Evolutionary conservation across 2,888 invertebrate species (phyloP).

Genomic region (Pilophorus perplexus): DNA sequence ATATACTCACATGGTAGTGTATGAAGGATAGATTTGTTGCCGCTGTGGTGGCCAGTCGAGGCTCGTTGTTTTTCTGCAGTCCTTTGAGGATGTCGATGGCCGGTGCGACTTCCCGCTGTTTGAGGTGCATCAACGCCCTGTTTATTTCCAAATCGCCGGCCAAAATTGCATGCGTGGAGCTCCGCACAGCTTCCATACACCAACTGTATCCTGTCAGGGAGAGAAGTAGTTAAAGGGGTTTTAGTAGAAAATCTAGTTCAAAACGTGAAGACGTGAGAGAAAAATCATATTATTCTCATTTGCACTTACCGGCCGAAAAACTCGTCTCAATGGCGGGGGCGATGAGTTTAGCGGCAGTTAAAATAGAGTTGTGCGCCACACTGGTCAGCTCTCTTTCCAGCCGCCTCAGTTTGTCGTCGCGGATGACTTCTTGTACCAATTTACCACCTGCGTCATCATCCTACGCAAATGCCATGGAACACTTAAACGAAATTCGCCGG

Average conservation of each 20-base stretch:
- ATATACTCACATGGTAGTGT: slow-evolving; percentile 65
- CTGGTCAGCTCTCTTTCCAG: slow-evolving; percentile 69
- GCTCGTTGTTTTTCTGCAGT: slow-evolving; percentile 82
- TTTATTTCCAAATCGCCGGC: slow-evolving; percentile 88
- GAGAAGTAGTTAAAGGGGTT: too few relatives aligned
- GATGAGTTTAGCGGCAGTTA: slow-evolving; percentile 84
- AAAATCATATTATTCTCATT: not conserved
- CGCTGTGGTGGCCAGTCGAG: slow-evolving; percentile 79
- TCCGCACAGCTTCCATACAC: slow-evolving; percentile 93
- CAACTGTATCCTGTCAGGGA: slow-evolving; percentile 65
- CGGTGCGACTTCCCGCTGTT: slow-evolving; percentile 73
- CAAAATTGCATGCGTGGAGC: slow-evolving; percentile 77
- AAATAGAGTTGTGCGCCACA: slow-evolving; percentile 76
- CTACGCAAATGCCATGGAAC: slow-evolving; percentile 29
- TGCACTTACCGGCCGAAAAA: slow-evolving; percentile 60
- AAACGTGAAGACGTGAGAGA: too few relatives aligned
- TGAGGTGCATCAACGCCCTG: slow-evolving; percentile 80
- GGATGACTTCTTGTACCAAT: slow-evolving; percentile 69
- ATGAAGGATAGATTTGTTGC: slow-evolving; percentile 83
- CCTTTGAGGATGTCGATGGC: slow-evolving; percentile 81
- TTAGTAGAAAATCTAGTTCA: too few relatives aligned
- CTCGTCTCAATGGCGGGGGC: slow-evolving; percentile 75
- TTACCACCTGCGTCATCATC: slow-evolving; percentile 55
- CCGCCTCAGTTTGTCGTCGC: slow-evolving; percentile 71
- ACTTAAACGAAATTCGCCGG: not conserved